Evolutionary conservation across 1,140 invertebrate genomes (phyloP).

Genomic region (Dolichoris vasculosae): DNA sequence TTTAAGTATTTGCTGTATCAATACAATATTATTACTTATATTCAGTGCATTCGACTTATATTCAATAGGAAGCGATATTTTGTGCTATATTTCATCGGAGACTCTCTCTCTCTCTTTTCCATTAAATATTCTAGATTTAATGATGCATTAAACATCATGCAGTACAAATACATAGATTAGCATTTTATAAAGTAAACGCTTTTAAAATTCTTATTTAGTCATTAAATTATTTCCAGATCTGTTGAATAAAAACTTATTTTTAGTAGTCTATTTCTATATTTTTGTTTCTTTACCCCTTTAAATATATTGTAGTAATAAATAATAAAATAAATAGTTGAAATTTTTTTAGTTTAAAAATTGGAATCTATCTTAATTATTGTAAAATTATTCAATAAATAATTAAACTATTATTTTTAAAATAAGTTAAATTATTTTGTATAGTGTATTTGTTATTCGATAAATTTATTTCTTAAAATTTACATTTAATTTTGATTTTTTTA

Average conservation of each 20-base stretch:
- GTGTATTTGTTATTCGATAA: background rate
- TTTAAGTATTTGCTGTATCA: conserved; percentile 55
- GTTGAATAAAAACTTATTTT: background rate
- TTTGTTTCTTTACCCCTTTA: background rate
- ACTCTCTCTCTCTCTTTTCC: background rate
- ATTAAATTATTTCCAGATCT: background rate
- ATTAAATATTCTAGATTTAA: background rate
- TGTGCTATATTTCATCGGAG: background rate
- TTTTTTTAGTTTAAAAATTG: background rate
- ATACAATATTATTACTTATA: conserved; percentile 57
- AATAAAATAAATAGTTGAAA: background rate
- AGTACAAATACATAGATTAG: too few species aligned
- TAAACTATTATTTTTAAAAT: background rate
- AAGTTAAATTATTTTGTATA: background rate
- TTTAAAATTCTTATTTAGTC: background rate
- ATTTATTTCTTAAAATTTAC: background rate
- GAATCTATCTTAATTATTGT: background rate
- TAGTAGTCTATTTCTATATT: background rate
- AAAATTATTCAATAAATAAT: background rate
- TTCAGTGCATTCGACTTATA: conserved; percentile 42
- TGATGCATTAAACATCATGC: background rate
- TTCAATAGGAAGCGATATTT: conserved; percentile 3
- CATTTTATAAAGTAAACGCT: background rate
- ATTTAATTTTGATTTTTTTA: background rate
- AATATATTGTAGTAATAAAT: background rate